Evolutionary conservation across 1,140 invertebrate species (phyloP).

Genomic region (Philotrypesis tridentata): DNA sequence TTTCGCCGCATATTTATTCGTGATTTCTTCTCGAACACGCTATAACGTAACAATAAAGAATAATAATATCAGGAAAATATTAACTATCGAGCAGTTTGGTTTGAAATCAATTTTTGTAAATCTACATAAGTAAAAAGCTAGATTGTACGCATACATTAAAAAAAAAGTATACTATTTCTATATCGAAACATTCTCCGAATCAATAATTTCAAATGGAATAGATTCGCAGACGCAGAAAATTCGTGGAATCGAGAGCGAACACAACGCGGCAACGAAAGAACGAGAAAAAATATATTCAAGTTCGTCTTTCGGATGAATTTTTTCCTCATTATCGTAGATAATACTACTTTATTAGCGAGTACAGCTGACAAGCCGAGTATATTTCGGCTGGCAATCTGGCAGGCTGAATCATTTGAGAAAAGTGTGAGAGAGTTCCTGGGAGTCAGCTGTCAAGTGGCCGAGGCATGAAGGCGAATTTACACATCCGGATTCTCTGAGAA

Average conservation of each 20-base stretch:
- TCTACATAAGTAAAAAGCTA: too few relatives aligned
- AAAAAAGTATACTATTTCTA: too few relatives aligned
- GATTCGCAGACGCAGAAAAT: neutral
- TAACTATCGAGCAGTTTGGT: too few relatives aligned
- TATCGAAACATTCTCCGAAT: neutral
- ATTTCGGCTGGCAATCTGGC: neutral
- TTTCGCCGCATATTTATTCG: too few relatives aligned
- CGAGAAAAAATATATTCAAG: neutral
- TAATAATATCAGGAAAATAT: too few relatives aligned
- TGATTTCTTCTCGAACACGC: too few relatives aligned
- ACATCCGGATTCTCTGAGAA: slow-evolving; percentile 41
- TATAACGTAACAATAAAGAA: too few relatives aligned
- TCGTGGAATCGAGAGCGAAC: slow-evolving; percentile 2
- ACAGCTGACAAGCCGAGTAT: neutral
- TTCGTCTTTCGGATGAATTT: slow-evolving; percentile 24
- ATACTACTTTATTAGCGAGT: slow-evolving; percentile 33
- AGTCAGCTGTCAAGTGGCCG: neutral
- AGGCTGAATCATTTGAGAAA: slow-evolving; percentile 6
- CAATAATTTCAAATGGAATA: slow-evolving; percentile 19
- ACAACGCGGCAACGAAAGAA: neutral
- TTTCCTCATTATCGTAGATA: slow-evolving; percentile 41
- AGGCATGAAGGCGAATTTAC: slow-evolving; percentile 34
- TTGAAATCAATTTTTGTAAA: too few relatives aligned
- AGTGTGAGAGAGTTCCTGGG: slow-evolving; percentile 8
- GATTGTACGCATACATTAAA: too few relatives aligned